Evolutionary conservation across 2,797 vertebrate genomes (phyloP).

Genomic region (Artibeus lituratus): DNA sequence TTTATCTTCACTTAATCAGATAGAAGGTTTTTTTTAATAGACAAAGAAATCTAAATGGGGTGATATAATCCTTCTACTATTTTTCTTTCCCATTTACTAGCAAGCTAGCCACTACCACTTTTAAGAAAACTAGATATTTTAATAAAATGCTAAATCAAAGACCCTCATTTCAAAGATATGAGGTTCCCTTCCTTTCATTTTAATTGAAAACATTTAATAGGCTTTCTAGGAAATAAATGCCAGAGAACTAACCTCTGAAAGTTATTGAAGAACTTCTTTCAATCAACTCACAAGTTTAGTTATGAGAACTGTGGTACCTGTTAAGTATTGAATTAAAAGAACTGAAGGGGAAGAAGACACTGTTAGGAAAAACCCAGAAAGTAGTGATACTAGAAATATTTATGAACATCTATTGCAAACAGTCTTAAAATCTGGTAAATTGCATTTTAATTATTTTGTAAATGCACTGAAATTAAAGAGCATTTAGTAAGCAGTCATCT

Average conservation of each 20-base stretch:
- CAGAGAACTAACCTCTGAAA: slow-evolving; percentile 36
- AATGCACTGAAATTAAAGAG: slow-evolving; percentile 71
- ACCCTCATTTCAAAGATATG: neutral
- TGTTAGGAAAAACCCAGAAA: slow-evolving; percentile 50
- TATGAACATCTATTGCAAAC: slow-evolving; percentile 60
- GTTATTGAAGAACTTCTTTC: slow-evolving; percentile 55
- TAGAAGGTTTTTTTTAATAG: slow-evolving; percentile 43
- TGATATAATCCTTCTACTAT: neutral
- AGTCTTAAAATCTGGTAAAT: slow-evolving; percentile 63
- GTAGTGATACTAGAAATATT: slow-evolving; percentile 60
- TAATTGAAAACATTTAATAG: slow-evolving; percentile 49
- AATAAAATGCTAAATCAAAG: neutral
- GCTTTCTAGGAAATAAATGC: slow-evolving; percentile 58
- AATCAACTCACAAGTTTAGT: slow-evolving; percentile 68
- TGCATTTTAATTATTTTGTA: slow-evolving; percentile 72
- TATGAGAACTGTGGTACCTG: slow-evolving; percentile 53
- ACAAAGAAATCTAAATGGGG: slow-evolving; percentile 5
- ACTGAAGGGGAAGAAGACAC: slow-evolving; percentile 51
- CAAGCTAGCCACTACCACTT: neutral
- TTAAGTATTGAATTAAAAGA: slow-evolving; percentile 56
- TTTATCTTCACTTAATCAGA: slow-evolving; percentile 62
- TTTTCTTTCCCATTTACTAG: neutral
- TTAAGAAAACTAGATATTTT: neutral
- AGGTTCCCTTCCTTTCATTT: neutral
- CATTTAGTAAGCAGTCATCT: slow-evolving; percentile 66